Conservation (phyloP, 2,888 invertebrate genomes). For the Meliscaeva auricollis region DNA sequence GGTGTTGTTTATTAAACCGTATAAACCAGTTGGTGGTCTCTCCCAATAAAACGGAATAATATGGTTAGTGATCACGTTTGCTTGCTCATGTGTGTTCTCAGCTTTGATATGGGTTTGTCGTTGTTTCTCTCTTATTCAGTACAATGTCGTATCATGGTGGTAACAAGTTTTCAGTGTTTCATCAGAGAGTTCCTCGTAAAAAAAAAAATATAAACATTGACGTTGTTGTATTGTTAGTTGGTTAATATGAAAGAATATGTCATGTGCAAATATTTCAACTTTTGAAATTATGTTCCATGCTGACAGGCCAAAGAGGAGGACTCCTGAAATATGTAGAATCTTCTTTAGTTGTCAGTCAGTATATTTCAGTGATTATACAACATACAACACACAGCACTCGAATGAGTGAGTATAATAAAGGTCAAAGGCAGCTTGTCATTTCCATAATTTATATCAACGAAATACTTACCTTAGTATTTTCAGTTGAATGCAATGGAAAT, state of each 20-base stretch:
- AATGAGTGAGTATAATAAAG: slow-evolving; percentile 6
- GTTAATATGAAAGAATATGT: not conserved
- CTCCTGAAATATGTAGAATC: slow-evolving; percentile 6
- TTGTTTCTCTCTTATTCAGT: slow-evolving; percentile 41
- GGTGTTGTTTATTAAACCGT: slow-evolving; percentile 54
- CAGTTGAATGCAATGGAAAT: not conserved
- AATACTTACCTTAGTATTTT: not conserved
- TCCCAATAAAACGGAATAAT: slow-evolving; percentile 48
- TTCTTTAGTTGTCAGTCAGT: not conserved
- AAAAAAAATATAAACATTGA: not conserved
- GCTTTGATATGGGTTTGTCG: slow-evolving; percentile 24
- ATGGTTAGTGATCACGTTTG: slow-evolving; percentile 58
- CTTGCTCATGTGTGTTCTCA: slow-evolving; percentile 20
- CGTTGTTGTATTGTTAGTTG: not conserved
- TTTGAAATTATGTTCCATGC: not conserved
- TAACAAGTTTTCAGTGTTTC: slow-evolving; percentile 47
- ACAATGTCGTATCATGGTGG: slow-evolving; percentile 34
- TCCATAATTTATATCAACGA: slow-evolving; percentile 19
- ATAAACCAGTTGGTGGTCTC: slow-evolving; percentile 71
- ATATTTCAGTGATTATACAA: not conserved
- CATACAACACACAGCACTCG: not conserved
- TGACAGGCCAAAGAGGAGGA: not conserved
- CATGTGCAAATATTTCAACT: not conserved
- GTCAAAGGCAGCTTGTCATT: slow-evolving; percentile 24
- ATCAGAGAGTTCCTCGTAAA: not conserved